These are phyloP conservation scores for Rhagonycha lutea DNA, from an alignment of 2,888 invertebrate species.

Conservation along the genomic window DNA sequence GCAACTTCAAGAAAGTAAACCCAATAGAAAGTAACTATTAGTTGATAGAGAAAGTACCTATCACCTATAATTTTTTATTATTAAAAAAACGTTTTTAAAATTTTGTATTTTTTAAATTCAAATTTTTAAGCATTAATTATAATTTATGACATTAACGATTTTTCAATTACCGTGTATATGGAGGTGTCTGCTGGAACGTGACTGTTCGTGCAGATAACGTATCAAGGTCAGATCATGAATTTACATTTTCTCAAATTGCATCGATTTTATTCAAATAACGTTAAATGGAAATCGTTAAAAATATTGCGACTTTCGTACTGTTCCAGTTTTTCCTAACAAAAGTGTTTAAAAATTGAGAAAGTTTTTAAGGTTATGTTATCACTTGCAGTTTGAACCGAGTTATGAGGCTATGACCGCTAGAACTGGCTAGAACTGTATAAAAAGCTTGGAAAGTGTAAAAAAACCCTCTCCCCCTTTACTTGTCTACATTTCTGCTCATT, in stretches of 20 bases:
- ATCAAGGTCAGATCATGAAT: background rate
- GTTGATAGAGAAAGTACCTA: too few species aligned
- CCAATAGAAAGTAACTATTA: too few species aligned
- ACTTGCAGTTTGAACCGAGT: background rate
- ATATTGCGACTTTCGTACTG: background rate
- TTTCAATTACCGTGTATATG: background rate
- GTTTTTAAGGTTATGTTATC: background rate
- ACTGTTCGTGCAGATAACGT: background rate
- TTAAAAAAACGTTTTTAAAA: too few species aligned
- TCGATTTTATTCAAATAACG: background rate
- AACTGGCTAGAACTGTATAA: background rate
- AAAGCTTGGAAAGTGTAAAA: background rate
- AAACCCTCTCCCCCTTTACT: background rate
- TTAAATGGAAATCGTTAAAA: background rate
- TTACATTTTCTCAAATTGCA: background rate
- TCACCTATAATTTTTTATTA: too few species aligned
- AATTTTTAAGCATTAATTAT: too few species aligned
- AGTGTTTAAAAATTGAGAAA: background rate
- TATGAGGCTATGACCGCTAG: too few species aligned
- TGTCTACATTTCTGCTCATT: background rate
- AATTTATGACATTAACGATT: too few species aligned
- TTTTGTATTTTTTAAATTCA: too few species aligned
- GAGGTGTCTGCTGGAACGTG: background rate
- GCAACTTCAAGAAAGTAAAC: too few species aligned
- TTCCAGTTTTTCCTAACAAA: background rate